Base-by-base conservation (phyloP, 2,888 invertebrate species). In the Nysson spinosus region DNA sequence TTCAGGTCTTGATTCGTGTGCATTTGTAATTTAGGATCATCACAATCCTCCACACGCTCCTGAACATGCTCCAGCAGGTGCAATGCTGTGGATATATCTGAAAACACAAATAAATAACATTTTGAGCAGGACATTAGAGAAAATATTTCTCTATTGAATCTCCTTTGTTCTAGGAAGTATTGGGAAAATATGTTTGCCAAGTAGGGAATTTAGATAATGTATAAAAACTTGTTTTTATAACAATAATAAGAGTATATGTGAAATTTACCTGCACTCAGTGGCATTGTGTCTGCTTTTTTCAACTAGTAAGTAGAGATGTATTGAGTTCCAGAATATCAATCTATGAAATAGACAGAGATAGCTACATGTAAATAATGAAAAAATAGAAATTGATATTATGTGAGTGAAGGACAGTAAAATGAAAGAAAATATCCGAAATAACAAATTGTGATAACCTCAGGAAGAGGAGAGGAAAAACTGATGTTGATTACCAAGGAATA, bases 1-100 rank as follows among this genome's bases (percentile, higher is more conserved):
- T 93, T 93, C 52, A 97, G 88, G 84, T 96, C 96, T 83, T 95
- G 93, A 77, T 91, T 91, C 56, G 95, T 91, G 76, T 91, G 91
- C 58, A 89, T 90, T 88, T 95, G 94, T 61, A 95, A 87, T 85
- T 95, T 95, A 0, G 93, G 92, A 88, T 96, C 95, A 80, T 95
- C 95, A 70, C 93, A 92, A 80, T 95, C 94, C 83, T 95, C 94
- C 30, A 97, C 93, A 51, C 94, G 92, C 83, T 94, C 91, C 86
- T 96, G 96, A 24, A 97, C 94, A 79, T 94, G 94, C 87, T 96
- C 96, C 81, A 97, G 89, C 83, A 96, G 92, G 87, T 95, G 95
- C 71, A 96, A 90, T 66, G 96, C 96, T 84, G 94, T 95, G 28
- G 96, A 96, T 85, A 96, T 94, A 89, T 96, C 96, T 87, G 90